Evolutionary conservation across 2,113 vertebrate genomes (phyloP), one percentile per base, ranked within the genome.

Genomic region (Bubo blakistoni): DNA sequence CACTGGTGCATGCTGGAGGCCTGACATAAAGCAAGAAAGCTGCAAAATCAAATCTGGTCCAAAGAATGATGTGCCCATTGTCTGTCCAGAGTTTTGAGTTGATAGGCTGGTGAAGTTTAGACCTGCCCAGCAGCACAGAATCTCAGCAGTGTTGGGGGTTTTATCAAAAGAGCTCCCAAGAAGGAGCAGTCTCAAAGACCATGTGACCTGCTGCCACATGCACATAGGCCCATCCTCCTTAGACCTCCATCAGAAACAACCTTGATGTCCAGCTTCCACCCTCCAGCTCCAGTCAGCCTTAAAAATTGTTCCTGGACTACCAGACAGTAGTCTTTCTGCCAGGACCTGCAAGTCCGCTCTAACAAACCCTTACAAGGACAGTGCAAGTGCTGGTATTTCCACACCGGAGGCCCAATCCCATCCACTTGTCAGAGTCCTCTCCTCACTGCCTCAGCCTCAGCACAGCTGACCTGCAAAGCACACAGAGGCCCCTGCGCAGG

Each of bases 401-500:
- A 38, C 21, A 13, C 20, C 4, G 2, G 51, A 44, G 27, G 11
- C 25, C 55, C 11, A 32, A 9, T 40, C 40, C 46, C 69, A 40
- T 25, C 7, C 18, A 25, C 27, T 27, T 62, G n/a, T 12, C 24
- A 32, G 36, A 57, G 16, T 2, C 2, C 54, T 57, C 40, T 66
- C 80, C 34, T 79, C 59, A 10, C 72, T 74, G 49, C 49, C 52
- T 34, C 5, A n/a, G 30, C 32, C 44, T 22, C 36, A 57, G 46
- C 79, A 32, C 49, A n/a, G n/a, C 20, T 54, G 15, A 17, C 13
- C 55, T 36, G 32, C 38, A 73, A 29, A 58, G 63, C 58, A 19
- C 9, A 2, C 0, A 87, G 36, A 72, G 27, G 24, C 52, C 2
- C 18, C 17, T 1, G 6, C 10, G 2, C 2, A 49, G 65, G 71